Conservation (phyloP, 2,113 vertebrate genomes). For the Promerops cafer region DNA sequence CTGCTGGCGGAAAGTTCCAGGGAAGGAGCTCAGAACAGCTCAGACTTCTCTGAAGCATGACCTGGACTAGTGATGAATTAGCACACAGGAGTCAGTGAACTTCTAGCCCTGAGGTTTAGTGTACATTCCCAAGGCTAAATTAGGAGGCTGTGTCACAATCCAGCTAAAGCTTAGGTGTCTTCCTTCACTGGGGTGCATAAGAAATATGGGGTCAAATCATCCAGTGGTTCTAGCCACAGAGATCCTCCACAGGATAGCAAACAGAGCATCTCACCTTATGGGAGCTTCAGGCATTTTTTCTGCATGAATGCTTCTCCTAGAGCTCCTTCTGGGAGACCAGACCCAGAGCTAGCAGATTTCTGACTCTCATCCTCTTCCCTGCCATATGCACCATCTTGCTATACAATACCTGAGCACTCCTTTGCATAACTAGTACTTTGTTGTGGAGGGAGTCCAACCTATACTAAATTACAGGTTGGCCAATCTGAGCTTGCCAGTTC, state of each 20-base stretch:
- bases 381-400: not conserved
- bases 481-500: constrained; percentile 11
- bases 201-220: not conserved
- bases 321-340: not conserved
- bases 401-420: not conserved
- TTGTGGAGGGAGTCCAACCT: not conserved
- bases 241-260: not conserved
- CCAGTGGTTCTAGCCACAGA: not conserved
- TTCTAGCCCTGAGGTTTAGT: not conserved
- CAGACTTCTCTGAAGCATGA: not conserved
- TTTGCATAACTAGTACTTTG: not conserved
- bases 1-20: not conserved
- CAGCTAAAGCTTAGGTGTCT: not conserved
- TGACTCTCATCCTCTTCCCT: not conserved
- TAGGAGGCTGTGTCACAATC: not conserved
- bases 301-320: not conserved
- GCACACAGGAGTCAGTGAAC: not conserved
- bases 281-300: not conserved
- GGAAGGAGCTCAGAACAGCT: not conserved
- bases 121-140: not conserved
- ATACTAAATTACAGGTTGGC: not conserved
- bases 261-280: accelerated
- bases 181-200: not conserved
- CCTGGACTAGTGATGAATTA: not conserved
- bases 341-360: not conserved